These are phyloP conservation scores for Automeris io DNA, from an alignment of 2,888 invertebrate species.

Conservation along the genomic window DNA sequence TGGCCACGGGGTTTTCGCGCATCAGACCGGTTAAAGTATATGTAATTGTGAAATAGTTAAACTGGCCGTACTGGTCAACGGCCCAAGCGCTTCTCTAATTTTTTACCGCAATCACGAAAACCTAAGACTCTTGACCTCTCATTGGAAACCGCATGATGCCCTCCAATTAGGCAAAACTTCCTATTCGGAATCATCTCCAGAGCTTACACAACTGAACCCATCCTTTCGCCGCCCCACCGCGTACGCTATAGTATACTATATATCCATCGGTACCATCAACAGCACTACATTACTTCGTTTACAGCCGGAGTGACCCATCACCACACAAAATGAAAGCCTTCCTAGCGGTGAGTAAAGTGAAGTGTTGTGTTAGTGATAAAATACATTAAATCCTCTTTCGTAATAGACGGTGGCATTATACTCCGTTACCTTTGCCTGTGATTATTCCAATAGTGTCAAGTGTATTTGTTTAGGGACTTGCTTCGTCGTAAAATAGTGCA, in stretches of 20 bases:
- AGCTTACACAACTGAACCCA: constrained; percentile 64
- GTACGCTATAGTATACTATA: constrained; percentile 48
- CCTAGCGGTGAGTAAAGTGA: constrained; percentile 73
- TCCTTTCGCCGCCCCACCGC: constrained; percentile 75
- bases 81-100: too few relatives aligned
- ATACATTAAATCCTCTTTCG: neutral
- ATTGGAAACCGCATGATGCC: constrained; percentile 53
- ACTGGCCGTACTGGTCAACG: too few relatives aligned
- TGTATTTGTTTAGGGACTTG: too few relatives aligned
- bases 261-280: constrained; percentile 52
- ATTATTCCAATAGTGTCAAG: neutral
- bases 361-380: constrained; percentile 12
- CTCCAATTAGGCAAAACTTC: constrained; percentile 66
- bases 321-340: constrained; percentile 73
- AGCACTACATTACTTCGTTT: constrained; percentile 62
- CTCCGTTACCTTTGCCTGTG: neutral
- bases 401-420: neutral
- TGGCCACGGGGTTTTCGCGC: too few relatives aligned
- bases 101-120: constrained; percentile 3
- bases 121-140: constrained; percentile 36
- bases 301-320: constrained; percentile 68
- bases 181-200: constrained; percentile 66
- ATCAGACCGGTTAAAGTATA: too few relatives aligned
- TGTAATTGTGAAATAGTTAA: too few relatives aligned
- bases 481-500: too few relatives aligned